Conservation (phyloP, 2,888 invertebrate species). For the Lasioglossum lativentre region DNA sequence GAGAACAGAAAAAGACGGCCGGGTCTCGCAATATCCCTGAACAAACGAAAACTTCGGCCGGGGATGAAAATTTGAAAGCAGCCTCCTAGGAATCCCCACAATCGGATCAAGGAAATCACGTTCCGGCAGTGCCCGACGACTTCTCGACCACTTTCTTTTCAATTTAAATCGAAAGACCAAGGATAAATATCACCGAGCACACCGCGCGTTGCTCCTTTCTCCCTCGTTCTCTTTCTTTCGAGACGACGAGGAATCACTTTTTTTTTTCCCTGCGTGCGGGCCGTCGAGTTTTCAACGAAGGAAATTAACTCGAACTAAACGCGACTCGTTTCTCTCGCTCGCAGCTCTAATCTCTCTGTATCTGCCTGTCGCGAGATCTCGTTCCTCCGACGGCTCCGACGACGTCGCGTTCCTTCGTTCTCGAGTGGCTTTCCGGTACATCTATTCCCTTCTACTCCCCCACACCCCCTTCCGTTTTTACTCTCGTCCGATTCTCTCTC, state of each 20-base stretch:
- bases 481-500: neutral
- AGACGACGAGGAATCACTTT: slow-evolving; percentile 3
- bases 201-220: too few species aligned
- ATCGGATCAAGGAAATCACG: slow-evolving; percentile 16
- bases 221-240: neutral
- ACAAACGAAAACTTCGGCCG: neutral
- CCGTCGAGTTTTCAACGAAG: slow-evolving; percentile 43
- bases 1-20: neutral
- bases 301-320: slow-evolving; percentile 73
- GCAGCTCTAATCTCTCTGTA: slow-evolving; percentile 54
- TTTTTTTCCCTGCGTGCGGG: slow-evolving; percentile 5
- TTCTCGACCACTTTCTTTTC: slow-evolving; percentile 8
- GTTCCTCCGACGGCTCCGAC: slow-evolving; percentile 50
- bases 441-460: slow-evolving; percentile 28
- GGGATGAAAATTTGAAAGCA: slow-evolving; percentile 16
- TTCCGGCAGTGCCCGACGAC: slow-evolving; percentile 9
- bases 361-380: slow-evolving; percentile 51
- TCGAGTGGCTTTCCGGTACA: slow-evolving; percentile 44
- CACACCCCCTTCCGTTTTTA: slow-evolving; percentile 5
- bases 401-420: slow-evolving; percentile 49
- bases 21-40: slow-evolving; percentile 10
- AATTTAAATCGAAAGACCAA: neutral
- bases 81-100: neutral
- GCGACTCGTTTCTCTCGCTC: slow-evolving; percentile 69
- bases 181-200: slow-evolving; percentile 16